Evolutionary conservation across 2,888 invertebrate genomes (phyloP).

Genomic region (Biston betularia): DNA sequence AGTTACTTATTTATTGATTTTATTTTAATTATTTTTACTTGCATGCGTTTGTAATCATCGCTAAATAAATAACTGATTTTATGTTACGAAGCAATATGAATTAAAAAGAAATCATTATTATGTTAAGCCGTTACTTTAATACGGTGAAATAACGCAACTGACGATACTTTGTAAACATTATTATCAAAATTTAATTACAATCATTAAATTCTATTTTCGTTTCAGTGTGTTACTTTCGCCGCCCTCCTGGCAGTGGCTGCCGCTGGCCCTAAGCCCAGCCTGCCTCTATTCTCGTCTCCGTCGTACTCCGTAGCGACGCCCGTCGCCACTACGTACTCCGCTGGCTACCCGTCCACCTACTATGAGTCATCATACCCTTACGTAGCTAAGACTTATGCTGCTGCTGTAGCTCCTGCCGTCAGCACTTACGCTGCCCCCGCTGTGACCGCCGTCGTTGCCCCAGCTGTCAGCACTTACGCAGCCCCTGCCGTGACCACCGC

Average conservation of each 20-base stretch:
- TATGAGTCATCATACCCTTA: conserved; percentile 9
- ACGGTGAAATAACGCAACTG: too few relatives aligned
- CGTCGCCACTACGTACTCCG: conserved; percentile 8
- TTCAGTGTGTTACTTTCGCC: conserved; percentile 19
- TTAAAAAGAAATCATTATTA: too few relatives aligned
- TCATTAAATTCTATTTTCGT: background rate
- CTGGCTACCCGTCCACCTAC: conserved; percentile 18
- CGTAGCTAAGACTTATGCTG: conserved; percentile 24
- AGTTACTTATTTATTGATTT: conserved; percentile 27
- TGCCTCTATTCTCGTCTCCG: conserved; percentile 14
- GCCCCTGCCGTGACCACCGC: conserved; percentile 9
- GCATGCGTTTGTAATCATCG: too few relatives aligned
- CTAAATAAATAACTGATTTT: too few relatives aligned
- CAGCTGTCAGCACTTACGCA: conserved; percentile 26
- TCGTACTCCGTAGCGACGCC: conserved; percentile 20
- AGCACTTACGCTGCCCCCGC: conserved; percentile 5
- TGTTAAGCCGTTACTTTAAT: too few relatives aligned
- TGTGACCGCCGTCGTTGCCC: background rate
- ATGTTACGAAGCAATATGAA: too few relatives aligned
- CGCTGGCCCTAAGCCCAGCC: conserved; percentile 33
- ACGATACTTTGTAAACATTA: too few relatives aligned
- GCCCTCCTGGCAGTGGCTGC: conserved; percentile 42
- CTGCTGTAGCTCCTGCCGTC: background rate
- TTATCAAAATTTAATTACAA: too few relatives aligned
- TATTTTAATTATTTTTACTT: background rate